A percentile compares a stretch with the other conserved stretches of the same genome.
These are phyloP conservation scores for Pygoscelis adeliae DNA, from an alignment of 2,113 vertebrate species.

Conservation along the genomic window DNA sequence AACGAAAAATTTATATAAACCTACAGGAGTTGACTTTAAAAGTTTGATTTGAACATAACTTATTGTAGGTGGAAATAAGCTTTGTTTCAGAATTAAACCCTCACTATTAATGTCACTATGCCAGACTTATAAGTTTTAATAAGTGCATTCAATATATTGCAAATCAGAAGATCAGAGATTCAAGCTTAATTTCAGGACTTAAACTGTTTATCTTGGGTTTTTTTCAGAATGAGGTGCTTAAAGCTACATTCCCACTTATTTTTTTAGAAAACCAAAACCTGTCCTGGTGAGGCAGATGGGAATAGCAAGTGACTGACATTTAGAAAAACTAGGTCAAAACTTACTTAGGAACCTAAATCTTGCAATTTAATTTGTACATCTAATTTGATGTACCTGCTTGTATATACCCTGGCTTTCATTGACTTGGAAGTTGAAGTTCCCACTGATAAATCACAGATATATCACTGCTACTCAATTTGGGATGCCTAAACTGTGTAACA, in stretches of 20 bases:
- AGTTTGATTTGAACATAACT: neutral
- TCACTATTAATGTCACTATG: neutral
- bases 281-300: neutral
- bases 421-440: neutral
- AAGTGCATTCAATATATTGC: neutral
- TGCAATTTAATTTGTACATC: neutral
- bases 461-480: neutral
- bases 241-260: neutral
- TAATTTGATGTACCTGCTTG: neutral
- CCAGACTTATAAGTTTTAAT: neutral
- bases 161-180: neutral
- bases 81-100: neutral
- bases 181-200: neutral
- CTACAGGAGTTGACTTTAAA: neutral
- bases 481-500: neutral
- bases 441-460: neutral
- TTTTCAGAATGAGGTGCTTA: neutral
- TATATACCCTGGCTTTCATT: neutral
- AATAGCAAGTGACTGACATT: neutral
- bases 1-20: neutral
- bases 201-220: neutral
- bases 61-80: neutral
- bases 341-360: neutral
- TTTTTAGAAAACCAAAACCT: neutral
- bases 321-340: conserved; percentile 12